Conservation (phyloP, 2,888 invertebrate genomes). For the Galerucella pusilla region DNA sequence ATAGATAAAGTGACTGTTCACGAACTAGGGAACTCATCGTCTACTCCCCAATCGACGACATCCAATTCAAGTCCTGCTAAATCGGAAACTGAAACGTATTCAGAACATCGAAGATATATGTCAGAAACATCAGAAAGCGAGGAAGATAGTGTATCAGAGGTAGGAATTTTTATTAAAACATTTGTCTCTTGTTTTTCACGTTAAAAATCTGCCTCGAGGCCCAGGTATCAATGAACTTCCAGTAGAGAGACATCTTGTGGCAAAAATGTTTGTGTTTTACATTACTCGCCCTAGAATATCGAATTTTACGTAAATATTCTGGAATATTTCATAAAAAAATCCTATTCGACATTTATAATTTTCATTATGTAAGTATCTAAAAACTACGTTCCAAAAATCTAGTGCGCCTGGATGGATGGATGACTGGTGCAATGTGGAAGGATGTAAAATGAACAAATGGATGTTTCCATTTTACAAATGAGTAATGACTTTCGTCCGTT, state of each 20-base stretch:
- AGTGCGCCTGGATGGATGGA: slow-evolving; percentile 37
- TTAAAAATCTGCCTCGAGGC: slow-evolving; percentile 60
- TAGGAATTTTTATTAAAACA: slow-evolving; percentile 67
- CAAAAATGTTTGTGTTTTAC: slow-evolving; percentile 53
- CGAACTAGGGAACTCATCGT: slow-evolving; percentile 77
- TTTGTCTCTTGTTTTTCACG: slow-evolving; percentile 55
- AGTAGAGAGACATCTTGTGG: slow-evolving; percentile 75
- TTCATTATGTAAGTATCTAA: slow-evolving; percentile 46
- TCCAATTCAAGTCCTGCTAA: slow-evolving; percentile 85
- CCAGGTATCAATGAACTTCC: slow-evolving; percentile 70
- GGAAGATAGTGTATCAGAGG: slow-evolving; percentile 96
- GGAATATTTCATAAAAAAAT: slow-evolving; percentile 34
- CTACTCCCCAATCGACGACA: slow-evolving; percentile 80
- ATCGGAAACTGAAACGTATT: slow-evolving; percentile 89
- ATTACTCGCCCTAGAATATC: slow-evolving; percentile 48
- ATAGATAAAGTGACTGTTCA: slow-evolving; percentile 82
- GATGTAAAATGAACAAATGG: slow-evolving; percentile 23
- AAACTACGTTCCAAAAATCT: slow-evolving; percentile 40
- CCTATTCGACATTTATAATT: slow-evolving; percentile 29
- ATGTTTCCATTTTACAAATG: slow-evolving; percentile 41
- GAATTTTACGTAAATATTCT: slow-evolving; percentile 44
- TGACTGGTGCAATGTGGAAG: slow-evolving; percentile 35
- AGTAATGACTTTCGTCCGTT: slow-evolving; percentile 40
- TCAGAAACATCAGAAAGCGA: slow-evolving; percentile 96
- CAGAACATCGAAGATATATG: slow-evolving; percentile 89